phyloP scores from a whole-genome alignment of 2,888 invertebrate species.

The Bombyx huttoni region DNA sequence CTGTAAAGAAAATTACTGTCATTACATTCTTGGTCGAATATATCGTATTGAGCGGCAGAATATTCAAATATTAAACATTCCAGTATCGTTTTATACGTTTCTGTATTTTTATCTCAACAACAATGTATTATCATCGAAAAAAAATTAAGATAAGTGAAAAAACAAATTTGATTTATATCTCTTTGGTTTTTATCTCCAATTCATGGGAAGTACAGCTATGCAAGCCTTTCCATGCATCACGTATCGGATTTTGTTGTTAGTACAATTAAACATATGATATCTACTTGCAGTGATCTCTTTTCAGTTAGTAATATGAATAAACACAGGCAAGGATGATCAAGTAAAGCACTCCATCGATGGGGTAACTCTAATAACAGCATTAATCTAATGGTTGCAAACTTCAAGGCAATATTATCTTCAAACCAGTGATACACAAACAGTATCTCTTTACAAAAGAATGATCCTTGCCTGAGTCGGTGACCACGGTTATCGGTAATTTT shows the following conservation, averaged over 20 bases:
- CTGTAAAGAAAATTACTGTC: slow-evolving; percentile 37
- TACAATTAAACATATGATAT: slow-evolving; percentile 35
- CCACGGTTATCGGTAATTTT: slow-evolving; percentile 78
- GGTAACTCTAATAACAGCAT: slow-evolving; percentile 61
- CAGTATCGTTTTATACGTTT: too few species aligned
- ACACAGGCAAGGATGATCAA: slow-evolving; percentile 75
- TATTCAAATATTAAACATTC: too few species aligned
- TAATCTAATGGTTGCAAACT: slow-evolving; percentile 69
- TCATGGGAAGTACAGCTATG: slow-evolving; percentile 25
- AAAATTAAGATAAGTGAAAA: neutral
- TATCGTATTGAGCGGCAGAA: neutral
- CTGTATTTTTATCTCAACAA: too few species aligned
- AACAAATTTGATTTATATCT: neutral
- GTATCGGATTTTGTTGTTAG: slow-evolving; percentile 40
- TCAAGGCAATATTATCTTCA: slow-evolving; percentile 67
- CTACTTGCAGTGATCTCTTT: slow-evolving; percentile 55
- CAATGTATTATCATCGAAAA: too few species aligned
- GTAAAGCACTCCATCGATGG: slow-evolving; percentile 72
- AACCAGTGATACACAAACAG: slow-evolving; percentile 70
- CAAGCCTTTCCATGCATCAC: slow-evolving; percentile 59
- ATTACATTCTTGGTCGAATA: slow-evolving; percentile 6
- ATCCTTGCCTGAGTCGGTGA: slow-evolving; percentile 74
- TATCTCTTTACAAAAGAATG: slow-evolving; percentile 70
- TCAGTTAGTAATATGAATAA: slow-evolving; percentile 67
- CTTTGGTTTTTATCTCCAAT: neutral